Evolutionary conservation across 2,797 vertebrate genomes (phyloP), one percentile per base, ranked within the genome.

Genomic region (Notolabrus celidotus): DNA sequence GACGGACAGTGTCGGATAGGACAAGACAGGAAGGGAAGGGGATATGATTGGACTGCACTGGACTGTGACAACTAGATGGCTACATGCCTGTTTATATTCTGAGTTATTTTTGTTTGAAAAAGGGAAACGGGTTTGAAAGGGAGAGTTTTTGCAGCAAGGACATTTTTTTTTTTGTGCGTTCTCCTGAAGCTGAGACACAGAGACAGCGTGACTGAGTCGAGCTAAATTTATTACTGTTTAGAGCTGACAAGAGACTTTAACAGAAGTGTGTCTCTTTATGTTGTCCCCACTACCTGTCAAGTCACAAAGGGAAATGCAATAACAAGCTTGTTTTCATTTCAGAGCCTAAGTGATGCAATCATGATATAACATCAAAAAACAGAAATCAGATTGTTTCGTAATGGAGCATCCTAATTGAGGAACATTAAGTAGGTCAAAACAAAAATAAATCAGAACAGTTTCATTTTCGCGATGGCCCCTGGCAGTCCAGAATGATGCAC

Each of bases 391-490:
- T 67, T 56, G 78, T 67, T 55, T 62, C 66, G 73, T 83, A 66
- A 65, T 52, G 45, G 31, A 72, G 73, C 61, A 77, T 59, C 59
- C 16, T 16, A 74, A 76, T 67, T 51, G 29, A 49, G 71, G 58
- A 79, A 76, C 67, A 57, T 74, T 70, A 90, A 87, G 80, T 87
- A 62, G 83, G 82, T 82, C 82, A 89, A 86, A 85, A 86, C 56
- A 67, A 77, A 85, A 76, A 69, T 57, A 72, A 80, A 79, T 76
- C 65, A 50, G 52, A 80, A 67, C 62, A 38, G 36, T 78, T 82
- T 70, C 16, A 22, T 53, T 74, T 65, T 79, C 42, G 51, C 57
- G 34, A 10, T 20, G 29, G 77, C 55, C 53, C 50, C 39, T 19
- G 39, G 66, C 62, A 34, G 69, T 53, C 43, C 56, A 63, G 60